Evolutionary conservation across 2,888 invertebrate genomes (phyloP), one percentile per base, ranked within the genome.

Genomic region (Hirtodrosophila duncani): DNA sequence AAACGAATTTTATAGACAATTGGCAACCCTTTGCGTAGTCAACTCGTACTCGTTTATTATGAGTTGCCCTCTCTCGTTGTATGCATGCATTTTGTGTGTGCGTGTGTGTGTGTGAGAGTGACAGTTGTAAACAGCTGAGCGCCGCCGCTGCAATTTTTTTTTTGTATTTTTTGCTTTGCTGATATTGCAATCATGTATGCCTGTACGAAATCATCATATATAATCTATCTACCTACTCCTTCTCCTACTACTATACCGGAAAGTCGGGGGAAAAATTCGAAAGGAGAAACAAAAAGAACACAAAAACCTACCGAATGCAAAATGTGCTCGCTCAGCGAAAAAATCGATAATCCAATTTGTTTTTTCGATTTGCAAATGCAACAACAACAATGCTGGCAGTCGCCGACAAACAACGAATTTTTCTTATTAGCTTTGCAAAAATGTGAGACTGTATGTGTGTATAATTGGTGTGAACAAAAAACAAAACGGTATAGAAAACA

Each of bases 81-180:
- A 37, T 21, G 4, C 11, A 23, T 3, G 13, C 24, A 7, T 13
- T 17, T 11, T n/a, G 10, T 30, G 24, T 31, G 34, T 63, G 44
- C 58, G 43, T 67, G 29, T 53, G 24, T 36, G 50, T 31, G 34
- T 55, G 51, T 36, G 45, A 55, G 43, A 55, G 43, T 61, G 43
- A 31, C 29, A 16, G 33, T 43, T 45, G 36, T 38, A 59, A 71
- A 71, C 70, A 71, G 78, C 70, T 71, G 70, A 71, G 78, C 49
- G 52, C 31, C 46, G 48, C 49, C 51, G 46, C 42, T 42, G 53
- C 44, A 48, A 50, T 53, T 51, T 52, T 41, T 34, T 26, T 46
- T 34, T 42, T 46, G 8, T 41, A 16, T 30, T 11, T 41, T n/a
- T n/a, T n/a, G n/a, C n/a, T n/a, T n/a, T n/a, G n/a, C n/a, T n/a